phyloP scores from a whole-genome alignment of 2,797 vertebrate genomes.

The Sciurus vulgaris region DNA sequence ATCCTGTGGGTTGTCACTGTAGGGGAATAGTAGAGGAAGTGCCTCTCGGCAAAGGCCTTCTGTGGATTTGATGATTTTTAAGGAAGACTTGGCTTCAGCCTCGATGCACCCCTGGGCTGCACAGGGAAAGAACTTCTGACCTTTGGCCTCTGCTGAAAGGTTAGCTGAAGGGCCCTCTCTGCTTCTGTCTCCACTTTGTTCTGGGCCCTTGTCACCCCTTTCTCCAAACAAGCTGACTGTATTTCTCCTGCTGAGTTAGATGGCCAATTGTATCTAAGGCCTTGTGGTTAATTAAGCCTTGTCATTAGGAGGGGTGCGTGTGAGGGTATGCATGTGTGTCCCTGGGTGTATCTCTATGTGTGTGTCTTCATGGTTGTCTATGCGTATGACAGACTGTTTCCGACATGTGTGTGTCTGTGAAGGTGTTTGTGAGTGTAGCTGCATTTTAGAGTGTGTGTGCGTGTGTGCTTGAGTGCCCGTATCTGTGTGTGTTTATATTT shows the following conservation, averaged over 20 bases:
- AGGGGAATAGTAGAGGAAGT: background rate
- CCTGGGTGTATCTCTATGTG: background rate
- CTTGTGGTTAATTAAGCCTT: conserved; percentile 15
- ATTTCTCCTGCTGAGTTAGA: background rate
- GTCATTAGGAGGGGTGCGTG: background rate
- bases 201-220: background rate
- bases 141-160: conserved; percentile 3
- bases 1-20: background rate
- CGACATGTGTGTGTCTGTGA: background rate
- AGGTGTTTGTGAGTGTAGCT: background rate
- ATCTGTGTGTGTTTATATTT: background rate
- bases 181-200: background rate
- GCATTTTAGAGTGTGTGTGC: background rate
- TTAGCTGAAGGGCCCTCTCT: background rate
- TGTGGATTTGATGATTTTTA: conserved; percentile 53
- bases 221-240: conserved; percentile 22
- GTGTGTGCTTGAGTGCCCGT: no score
- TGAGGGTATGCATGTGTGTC: background rate
- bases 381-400: background rate
- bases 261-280: background rate
- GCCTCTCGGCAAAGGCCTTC: background rate
- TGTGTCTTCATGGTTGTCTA: background rate
- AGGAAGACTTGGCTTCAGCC: background rate
- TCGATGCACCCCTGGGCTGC: background rate
- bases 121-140: background rate